Percentiles rank a stretch among this genome's conserved stretches.
These are phyloP conservation scores for Misgurnus mizolepis DNA, from an alignment of 2,113 vertebrate species.

Conservation along the genomic window DNA sequence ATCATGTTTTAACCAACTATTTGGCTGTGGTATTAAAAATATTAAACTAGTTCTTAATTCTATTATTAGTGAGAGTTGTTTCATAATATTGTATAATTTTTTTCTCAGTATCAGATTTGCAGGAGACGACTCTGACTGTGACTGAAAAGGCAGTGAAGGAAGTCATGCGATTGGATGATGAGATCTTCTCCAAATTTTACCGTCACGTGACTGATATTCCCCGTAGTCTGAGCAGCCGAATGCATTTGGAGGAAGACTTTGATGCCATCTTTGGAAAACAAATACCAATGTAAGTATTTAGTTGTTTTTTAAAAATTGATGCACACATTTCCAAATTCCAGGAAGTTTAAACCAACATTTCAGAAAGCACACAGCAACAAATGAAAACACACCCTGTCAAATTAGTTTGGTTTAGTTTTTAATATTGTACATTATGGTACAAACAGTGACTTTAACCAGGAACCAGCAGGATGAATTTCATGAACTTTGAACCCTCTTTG, in stretches of 20 bases:
- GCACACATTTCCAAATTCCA: too few species aligned
- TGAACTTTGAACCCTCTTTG: not conserved
- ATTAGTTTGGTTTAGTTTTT: too few species aligned
- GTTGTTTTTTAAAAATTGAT: too few species aligned
- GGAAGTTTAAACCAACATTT: too few species aligned
- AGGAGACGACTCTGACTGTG: conserved; percentile 89
- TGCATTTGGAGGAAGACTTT: conserved; percentile 88
- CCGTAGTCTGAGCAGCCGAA: conserved; percentile 67
- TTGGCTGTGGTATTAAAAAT: too few species aligned
- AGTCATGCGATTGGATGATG: conserved; percentile 95
- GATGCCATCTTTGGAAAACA: conserved; percentile 91
- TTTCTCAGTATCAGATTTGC: conserved; percentile 80
- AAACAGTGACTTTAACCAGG: too few species aligned
- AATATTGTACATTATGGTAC: too few species aligned
- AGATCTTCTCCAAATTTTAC: conserved; percentile 96
- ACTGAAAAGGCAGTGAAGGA: conserved; percentile 94
- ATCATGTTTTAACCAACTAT: too few species aligned
- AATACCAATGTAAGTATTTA: conserved; percentile 82
- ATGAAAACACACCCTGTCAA: too few species aligned
- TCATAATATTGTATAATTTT: not conserved
- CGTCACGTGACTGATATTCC: conserved; percentile 77
- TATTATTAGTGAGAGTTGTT: too few species aligned
- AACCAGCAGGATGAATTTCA: not conserved
- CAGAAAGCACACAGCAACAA: too few species aligned
- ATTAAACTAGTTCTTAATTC: too few species aligned